phyloP scores from a whole-genome alignment of 2,113 vertebrate genomes.

The Pteropus alecto region DNA sequence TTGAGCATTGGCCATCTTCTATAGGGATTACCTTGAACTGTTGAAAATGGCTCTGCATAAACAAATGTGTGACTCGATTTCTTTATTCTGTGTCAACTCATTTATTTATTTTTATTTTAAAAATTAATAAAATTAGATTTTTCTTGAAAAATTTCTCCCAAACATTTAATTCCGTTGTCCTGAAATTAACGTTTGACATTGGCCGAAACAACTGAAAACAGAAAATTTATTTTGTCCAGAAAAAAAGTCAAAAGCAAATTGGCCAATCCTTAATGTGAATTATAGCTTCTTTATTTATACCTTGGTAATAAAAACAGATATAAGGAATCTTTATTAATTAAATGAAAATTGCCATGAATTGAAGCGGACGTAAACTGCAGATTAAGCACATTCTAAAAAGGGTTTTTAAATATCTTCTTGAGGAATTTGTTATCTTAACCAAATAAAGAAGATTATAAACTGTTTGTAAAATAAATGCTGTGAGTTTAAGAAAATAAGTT shows the following conservation, averaged over 20 bases:
- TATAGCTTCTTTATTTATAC: background rate
- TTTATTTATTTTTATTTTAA: constrained; percentile 9
- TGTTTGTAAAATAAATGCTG: background rate
- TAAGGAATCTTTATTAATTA: background rate
- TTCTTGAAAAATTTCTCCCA: background rate
- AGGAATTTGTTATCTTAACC: background rate
- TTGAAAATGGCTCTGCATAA: constrained; percentile 14
- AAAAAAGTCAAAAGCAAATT: background rate
- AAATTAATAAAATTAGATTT: background rate
- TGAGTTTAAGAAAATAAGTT: background rate
- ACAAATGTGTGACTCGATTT: background rate
- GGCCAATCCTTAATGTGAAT: background rate
- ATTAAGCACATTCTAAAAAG: background rate
- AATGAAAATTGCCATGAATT: background rate
- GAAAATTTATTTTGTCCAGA: background rate
- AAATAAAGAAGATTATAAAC: background rate
- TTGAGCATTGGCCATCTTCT: background rate
- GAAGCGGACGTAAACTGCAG: background rate
- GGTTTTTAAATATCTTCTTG: background rate
- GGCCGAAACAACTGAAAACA: background rate
- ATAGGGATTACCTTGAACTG: background rate
- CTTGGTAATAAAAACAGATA: background rate
- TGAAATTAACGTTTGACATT: constrained; percentile 14
- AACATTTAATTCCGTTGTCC: background rate
- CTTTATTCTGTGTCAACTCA: background rate